phyloP scores from a whole-genome alignment of 2,797 vertebrate species.

The Crax fasciolata region DNA sequence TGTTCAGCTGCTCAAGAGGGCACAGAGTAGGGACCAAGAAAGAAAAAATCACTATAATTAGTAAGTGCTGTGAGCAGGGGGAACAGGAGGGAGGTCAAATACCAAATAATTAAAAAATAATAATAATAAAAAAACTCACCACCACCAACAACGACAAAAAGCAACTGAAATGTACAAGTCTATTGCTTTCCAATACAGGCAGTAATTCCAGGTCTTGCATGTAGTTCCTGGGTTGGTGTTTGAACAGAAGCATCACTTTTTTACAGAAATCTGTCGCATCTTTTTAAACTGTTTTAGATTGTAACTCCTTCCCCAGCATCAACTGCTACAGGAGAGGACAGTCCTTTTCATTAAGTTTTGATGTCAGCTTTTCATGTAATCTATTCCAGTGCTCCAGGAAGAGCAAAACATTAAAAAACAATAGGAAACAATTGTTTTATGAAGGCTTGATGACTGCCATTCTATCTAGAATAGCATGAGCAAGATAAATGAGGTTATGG shows the following conservation, averaged over 20 bases:
- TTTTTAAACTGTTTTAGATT: neutral
- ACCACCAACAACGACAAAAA: neutral
- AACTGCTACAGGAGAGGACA: neutral
- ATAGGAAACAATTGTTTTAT: constrained; percentile 5
- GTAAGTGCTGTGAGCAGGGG: neutral
- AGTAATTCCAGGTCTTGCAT: neutral
- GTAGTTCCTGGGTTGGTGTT: neutral
- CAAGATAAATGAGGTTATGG: neutral
- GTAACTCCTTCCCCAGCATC: neutral
- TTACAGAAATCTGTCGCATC: neutral
- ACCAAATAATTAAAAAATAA: neutral
- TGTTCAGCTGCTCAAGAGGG: neutral
- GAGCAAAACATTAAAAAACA: constrained; percentile 9
- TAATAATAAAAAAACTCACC: neutral
- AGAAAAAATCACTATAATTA: neutral
- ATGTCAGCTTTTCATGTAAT: constrained; percentile 1
- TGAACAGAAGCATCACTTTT: neutral
- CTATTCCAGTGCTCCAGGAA: neutral
- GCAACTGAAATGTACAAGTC: neutral
- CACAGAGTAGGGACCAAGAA: neutral
- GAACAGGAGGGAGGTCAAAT: neutral
- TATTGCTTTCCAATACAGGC: neutral
- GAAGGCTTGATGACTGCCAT: neutral
- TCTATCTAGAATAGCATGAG: neutral
- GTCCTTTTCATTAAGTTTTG: constrained; percentile 16